Conservation (phyloP, 2,797 vertebrate species). For the Enteromius thamalakanensis region DNA sequence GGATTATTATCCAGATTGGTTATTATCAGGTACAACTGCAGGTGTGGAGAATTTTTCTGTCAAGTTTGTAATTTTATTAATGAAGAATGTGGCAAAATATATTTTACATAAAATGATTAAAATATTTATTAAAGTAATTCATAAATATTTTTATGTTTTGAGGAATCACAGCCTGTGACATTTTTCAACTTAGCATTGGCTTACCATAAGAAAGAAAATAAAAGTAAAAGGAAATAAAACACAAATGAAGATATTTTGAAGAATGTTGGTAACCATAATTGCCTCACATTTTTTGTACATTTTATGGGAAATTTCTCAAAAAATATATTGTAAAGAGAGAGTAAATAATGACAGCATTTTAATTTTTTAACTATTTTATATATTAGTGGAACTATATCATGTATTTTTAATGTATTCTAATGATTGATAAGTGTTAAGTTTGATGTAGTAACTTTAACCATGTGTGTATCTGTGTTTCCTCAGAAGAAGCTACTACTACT, state of each 20-base stretch:
- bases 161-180: too few relatives aligned
- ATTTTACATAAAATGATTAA: too few relatives aligned
- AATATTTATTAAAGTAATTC: not conserved
- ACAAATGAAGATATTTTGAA: not conserved
- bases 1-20: too few relatives aligned
- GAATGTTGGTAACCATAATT: not conserved
- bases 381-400: not conserved
- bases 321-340: not conserved
- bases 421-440: not conserved
- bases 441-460: not conserved
- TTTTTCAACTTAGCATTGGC: not conserved
- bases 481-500: conserved; percentile 74
- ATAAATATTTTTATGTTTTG: not conserved
- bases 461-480: conserved; percentile 18
- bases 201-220: not conserved
- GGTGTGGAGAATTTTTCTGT: too few relatives aligned
- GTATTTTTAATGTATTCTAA: not conserved
- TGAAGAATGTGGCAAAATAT: too few relatives aligned
- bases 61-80: too few relatives aligned
- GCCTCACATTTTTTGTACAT: not conserved
- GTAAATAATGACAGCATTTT: not conserved
- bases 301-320: not conserved
- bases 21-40: too few relatives aligned
- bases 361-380: not conserved
- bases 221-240: not conserved